Evolutionary conservation across 2,888 invertebrate species (phyloP), one percentile per base, ranked within the genome.

Genomic region (Acleris holmiana): DNA sequence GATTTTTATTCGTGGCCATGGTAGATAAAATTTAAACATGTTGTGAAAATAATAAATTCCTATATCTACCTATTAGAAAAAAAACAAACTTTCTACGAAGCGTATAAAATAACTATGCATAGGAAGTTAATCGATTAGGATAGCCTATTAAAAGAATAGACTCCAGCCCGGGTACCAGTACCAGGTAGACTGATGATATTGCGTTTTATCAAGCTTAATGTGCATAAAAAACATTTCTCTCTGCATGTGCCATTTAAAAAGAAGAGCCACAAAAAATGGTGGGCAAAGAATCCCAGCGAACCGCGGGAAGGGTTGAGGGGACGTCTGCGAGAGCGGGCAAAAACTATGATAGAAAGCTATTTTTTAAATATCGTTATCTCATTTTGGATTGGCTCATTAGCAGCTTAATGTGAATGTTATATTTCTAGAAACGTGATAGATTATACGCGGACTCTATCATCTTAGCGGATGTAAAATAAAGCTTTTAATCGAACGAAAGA

Each of bases 191-290:
- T 84, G 86, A 87, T 91, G 92, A 92, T 88, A 88, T 84, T 89
- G 91, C 90, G 77, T 91, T 91, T 90, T 90, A 88, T 83, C 81
- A 79, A 78, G 80, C 79, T 81, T 71, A 78, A 76, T 75, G 74
- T 70, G 68, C 70, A 73, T 82, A 89, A 89, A 90, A 89, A 85
- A 83, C 66, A 74, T 77, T 79, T 83, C 83, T 88, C 86, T 85
- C 86, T 90, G 86, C 90, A 91, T 91, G 90, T 91, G 92, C 92
- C 91, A 92, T 92, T 92, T 91, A 89, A 89, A 89, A 91, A 86
- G 86, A 75, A 81, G 76, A 76, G 73, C 73, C 72, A 85, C 85
- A 89, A 89, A 91, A 91, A 90, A 86, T 81, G 75, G 83, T 83
- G 82, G 86, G 88, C 86, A 86, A 88, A 89, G 89, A 90, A 90